These are phyloP conservation scores for Harpagus bidentatus DNA, from an alignment of 2,113 vertebrate species.

Conservation along the genomic window DNA sequence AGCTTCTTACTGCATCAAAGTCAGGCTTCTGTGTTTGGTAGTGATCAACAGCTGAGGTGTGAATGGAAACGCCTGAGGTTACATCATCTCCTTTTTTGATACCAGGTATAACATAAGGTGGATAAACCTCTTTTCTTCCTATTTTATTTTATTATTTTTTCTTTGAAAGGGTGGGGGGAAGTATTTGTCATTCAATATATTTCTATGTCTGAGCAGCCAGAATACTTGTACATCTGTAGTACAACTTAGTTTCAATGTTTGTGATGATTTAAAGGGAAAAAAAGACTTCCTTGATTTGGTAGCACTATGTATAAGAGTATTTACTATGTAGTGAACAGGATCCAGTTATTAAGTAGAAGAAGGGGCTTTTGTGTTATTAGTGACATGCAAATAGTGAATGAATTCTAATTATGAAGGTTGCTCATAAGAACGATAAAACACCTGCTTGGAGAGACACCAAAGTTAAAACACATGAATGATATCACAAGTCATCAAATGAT, in stretches of 20 bases:
- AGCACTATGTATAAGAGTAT: not conserved
- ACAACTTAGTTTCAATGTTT: not conserved
- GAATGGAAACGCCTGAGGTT: not conserved
- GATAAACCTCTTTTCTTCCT: not conserved
- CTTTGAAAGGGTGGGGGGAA: not conserved
- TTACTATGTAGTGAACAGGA: not conserved
- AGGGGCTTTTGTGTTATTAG: not conserved
- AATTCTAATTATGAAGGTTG: not conserved
- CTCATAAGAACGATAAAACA: not conserved
- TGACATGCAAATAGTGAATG: not conserved
- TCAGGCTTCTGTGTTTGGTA: not conserved
- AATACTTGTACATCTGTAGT: not conserved
- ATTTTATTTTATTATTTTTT: not conserved
- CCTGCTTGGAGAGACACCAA: constrained; percentile 18
- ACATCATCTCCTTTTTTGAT: not conserved
- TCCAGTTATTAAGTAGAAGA: not conserved
- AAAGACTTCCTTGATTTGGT: not conserved
- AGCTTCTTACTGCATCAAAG: not conserved
- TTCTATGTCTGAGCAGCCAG: not conserved
- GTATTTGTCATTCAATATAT: not conserved
- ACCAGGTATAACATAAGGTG: not conserved
- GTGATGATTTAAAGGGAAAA: not conserved
- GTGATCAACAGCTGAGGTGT: not conserved
- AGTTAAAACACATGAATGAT: not conserved
- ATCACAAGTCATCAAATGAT: not conserved